phyloP scores from a whole-genome alignment of 2,888 invertebrate genomes.

The Micoletzkya japonica region DNA sequence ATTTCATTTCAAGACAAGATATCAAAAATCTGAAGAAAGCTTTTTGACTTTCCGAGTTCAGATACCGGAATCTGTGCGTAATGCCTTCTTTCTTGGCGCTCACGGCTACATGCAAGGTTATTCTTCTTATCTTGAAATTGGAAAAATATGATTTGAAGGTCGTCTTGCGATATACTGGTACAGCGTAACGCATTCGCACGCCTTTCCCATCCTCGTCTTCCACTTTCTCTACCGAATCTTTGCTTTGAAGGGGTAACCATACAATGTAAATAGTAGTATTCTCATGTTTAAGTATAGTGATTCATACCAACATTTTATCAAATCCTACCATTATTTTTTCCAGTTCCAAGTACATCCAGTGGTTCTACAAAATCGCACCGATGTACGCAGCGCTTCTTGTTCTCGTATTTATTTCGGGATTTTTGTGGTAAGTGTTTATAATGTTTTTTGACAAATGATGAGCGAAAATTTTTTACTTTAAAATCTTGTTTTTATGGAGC shows the following conservation, averaged over 20 bases:
- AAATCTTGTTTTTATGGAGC: too few relatives aligned
- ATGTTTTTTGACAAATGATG: neutral
- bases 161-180: neutral
- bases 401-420: neutral
- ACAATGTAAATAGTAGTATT: too few relatives aligned
- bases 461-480: too few relatives aligned
- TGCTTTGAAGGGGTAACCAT: neutral
- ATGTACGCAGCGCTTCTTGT: neutral
- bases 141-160: too few relatives aligned
- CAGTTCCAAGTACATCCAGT: neutral
- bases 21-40: neutral
- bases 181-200: neutral
- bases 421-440: neutral
- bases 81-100: neutral
- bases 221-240: slow-evolving; percentile 8
- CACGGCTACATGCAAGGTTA: slow-evolving; percentile 5
- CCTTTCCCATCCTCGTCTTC: neutral
- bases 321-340: too few relatives aligned
- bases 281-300: neutral
- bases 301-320: too few relatives aligned
- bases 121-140: neutral
- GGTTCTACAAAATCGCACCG: neutral
- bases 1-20: neutral
- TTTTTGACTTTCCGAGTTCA: neutral
- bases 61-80: neutral